Evolutionary conservation across 2,888 invertebrate genomes (phyloP).

Genomic region (Hemistola chrysoprasaria): DNA sequence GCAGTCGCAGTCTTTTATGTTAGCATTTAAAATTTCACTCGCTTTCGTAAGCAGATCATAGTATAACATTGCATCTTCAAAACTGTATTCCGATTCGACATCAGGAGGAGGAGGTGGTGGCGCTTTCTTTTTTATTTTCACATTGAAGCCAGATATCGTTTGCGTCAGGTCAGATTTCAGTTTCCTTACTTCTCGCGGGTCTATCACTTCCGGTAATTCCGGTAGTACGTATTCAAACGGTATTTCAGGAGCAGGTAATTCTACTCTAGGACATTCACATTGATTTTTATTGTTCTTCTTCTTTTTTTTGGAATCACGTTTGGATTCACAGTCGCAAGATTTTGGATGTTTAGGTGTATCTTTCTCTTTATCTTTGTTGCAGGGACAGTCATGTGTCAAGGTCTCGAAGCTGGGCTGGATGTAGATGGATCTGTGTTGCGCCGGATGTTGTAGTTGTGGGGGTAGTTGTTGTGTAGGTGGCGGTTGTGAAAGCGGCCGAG

Average conservation of each 20-base stretch:
- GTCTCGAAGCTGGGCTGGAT: too few species aligned
- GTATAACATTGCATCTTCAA: constrained; percentile 44
- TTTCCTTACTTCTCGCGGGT: constrained; percentile 30
- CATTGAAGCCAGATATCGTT: constrained; percentile 50
- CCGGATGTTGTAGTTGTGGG: too few species aligned
- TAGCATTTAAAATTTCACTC: constrained; percentile 18
- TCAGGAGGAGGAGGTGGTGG: too few species aligned
- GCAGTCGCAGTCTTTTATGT: constrained; percentile 25
- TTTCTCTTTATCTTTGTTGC: too few species aligned
- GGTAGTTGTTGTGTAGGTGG: too few species aligned
- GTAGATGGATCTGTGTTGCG: too few species aligned
- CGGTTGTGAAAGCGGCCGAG: too few species aligned
- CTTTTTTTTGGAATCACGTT: too few species aligned
- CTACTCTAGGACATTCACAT: too few species aligned
- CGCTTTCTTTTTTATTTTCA: constrained; percentile 31
- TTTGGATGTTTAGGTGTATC: too few species aligned
- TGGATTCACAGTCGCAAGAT: too few species aligned
- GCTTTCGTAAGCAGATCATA: background rate
- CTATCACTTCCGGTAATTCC: constrained; percentile 7
- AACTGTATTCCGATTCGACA: constrained; percentile 37
- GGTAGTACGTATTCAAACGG: constrained; percentile 21
- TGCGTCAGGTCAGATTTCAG: constrained; percentile 47
- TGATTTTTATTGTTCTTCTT: constrained; percentile 28
- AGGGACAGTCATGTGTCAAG: too few species aligned
- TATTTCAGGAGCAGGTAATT: constrained; percentile 19